Base-by-base conservation (phyloP, 2,797 vertebrate genomes). In the Rhynchotus rufescens region DNA sequence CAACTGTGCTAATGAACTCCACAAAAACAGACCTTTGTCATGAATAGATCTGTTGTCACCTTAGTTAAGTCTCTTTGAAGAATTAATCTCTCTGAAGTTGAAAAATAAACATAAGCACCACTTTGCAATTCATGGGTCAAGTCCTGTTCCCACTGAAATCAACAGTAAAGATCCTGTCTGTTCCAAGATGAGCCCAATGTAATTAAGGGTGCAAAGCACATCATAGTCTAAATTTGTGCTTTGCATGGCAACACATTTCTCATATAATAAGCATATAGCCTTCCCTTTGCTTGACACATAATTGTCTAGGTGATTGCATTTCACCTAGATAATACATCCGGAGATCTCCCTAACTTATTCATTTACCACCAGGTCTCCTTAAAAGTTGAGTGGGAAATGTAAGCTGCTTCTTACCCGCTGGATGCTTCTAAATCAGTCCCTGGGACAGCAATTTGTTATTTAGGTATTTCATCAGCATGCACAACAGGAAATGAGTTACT, bases 1-100 rank as follows among this genome's bases (percentile, higher is more conserved):
- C 75, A 86, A 30, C 71, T 69, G 49, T 8, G 75, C 42, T 90
- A 93, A 96, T 82, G 36, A 65, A 73, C 86, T 92, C 52, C 75
- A 67, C 52, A 88, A 40, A 88, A 91, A 84, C 4, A 88, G 82
- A 67, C 66, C n/a, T 79, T 32, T 28, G 32, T 36, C 56, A 93
- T 32, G 67, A 89, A 75, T 23, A n/a, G 38, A 15, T 67, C 86
- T 86, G 26, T 57, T 84, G 61, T 81, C 86, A 60, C 44, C 65
- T 86, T 72, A 62, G 6, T 47, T 80, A 83, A 66, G 25, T 13
- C 47, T 84, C 64, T 45, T 62, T 32, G 17, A 87, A 72, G 40
- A 86, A 84, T 62, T 30, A 59, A 9, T 40, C 81, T 19, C 71
- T 91, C 28, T 60, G 60, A 42, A 84, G 36, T 42, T 89, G 66